These are phyloP conservation scores for Acanthosepion lycidas DNA, from an alignment of 2,888 invertebrate genomes.

Conservation along the genomic window DNA sequence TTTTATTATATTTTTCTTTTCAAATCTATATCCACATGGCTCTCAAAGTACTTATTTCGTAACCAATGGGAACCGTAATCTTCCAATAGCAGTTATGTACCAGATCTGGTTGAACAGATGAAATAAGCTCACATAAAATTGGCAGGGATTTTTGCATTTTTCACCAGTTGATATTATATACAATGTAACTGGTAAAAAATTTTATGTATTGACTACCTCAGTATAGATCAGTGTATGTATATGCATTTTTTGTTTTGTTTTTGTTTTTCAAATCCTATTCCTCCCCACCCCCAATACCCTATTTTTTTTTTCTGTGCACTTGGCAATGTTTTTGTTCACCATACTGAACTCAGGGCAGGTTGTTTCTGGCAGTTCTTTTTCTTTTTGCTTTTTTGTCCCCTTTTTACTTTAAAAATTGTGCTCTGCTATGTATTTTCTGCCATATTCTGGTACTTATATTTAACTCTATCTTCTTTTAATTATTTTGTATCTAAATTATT, in stretches of 20 bases:
- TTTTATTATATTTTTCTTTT: neutral
- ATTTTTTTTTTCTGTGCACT: neutral
- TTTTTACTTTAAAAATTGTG: neutral
- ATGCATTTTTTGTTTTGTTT: constrained; percentile 15
- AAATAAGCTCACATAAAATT: constrained; percentile 46
- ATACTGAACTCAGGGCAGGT: constrained; percentile 45
- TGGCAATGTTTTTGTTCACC: constrained; percentile 45
- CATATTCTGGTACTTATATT: neutral
- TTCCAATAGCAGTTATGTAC: constrained; percentile 25
- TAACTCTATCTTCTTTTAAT: neutral
- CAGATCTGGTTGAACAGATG: constrained; percentile 46
- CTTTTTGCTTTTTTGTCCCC: neutral
- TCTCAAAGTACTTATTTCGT: neutral
- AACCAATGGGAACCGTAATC: neutral
- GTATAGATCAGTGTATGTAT: constrained; percentile 47
- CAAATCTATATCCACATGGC: neutral
- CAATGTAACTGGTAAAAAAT: constrained; percentile 34
- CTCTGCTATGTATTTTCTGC: neutral
- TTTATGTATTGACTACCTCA: constrained; percentile 46
- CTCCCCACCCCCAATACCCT: too few species aligned
- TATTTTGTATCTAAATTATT: neutral
- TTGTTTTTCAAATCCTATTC: neutral
- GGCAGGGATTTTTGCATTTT: constrained; percentile 47
- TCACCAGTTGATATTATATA: constrained; percentile 43
- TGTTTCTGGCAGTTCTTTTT: constrained; percentile 42